Evolutionary conservation across 2,888 invertebrate species (phyloP), one percentile per base, ranked within the genome.

Genomic region (Acleris cristana): DNA sequence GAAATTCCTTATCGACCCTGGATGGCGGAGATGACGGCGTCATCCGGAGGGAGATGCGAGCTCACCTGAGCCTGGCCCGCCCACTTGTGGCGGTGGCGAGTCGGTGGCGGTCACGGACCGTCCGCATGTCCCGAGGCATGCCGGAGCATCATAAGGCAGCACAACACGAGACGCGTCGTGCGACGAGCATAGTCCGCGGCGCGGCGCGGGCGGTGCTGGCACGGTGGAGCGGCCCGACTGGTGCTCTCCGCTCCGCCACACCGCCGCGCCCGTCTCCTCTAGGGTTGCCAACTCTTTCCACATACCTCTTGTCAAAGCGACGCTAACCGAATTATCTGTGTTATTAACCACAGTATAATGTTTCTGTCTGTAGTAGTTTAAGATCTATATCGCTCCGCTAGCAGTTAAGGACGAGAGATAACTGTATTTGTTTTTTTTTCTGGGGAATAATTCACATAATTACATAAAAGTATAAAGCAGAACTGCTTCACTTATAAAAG

Each of bases 121-220:
- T 90, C 91, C 90, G 87, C 90, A 90, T 91, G 87, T 85, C 89
- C 86, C 79, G 89, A 88, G 88, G 85, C 86, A 88, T 88, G 83
- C 88, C 87, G 90, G 87, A 90, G 87, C 90, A 92, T 91, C 91
- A 92, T 90, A 91, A 92, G 84, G 85, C 89, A 91, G 84, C 85
- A 90, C 87, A 89, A 89, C 90, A 89, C 86, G 84, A 84, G 84
- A 77, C 87, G 83, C 86, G 86, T 81, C 87, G 80, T 85, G 89
- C 88, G 86, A 81, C 80, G 83, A 77, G 85, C 91, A 90, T 90
- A 85, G 80, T 87, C 81, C 69, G 72, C 72, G 72, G 69, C 76
- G 70, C 73, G 74, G 68, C 69, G 72, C 71, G 72, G 67, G 70
- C 73, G 73, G 63, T 70, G 73, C 71, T 52, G 78, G 79, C 80